Percentiles rank a stretch among this genome's conserved stretches.
phyloP scores from a whole-genome alignment of 2,113 vertebrate species.

The Corvus cornix region DNA sequence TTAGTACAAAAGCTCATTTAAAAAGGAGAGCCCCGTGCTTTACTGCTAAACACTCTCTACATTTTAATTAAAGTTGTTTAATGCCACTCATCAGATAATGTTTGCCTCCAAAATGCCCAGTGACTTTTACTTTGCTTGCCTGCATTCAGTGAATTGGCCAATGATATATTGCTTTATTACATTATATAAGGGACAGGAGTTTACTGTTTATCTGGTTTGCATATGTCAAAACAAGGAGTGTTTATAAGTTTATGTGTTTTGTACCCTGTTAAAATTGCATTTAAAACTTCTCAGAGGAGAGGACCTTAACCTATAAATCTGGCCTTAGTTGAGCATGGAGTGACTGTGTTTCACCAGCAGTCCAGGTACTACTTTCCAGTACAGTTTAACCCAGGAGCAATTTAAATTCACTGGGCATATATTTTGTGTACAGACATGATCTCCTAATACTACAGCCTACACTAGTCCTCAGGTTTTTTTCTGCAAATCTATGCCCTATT shows the following conservation, averaged over 20 bases:
- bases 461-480: not conserved
- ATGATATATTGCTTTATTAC: not conserved
- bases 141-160: not conserved
- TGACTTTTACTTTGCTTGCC: not conserved
- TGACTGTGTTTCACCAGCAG: not conserved
- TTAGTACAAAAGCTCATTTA: not conserved
- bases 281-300: not conserved
- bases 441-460: not conserved
- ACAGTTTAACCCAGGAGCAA: not conserved
- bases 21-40: not conserved
- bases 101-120: not conserved
- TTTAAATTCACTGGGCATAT: not conserved
- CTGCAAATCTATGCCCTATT: not conserved
- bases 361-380: not conserved
- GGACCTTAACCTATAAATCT: not conserved
- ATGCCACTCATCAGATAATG: not conserved
- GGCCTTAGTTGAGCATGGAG: not conserved
- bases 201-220: not conserved
- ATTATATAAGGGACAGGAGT: not conserved
- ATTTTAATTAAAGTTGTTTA: not conserved
- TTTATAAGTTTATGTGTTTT: not conserved
- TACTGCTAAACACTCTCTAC: not conserved
- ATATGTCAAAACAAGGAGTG: not conserved
- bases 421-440: not conserved
- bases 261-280: not conserved